Conservation (phyloP, 2,797 vertebrate genomes). For the Vultur gryphus region DNA sequence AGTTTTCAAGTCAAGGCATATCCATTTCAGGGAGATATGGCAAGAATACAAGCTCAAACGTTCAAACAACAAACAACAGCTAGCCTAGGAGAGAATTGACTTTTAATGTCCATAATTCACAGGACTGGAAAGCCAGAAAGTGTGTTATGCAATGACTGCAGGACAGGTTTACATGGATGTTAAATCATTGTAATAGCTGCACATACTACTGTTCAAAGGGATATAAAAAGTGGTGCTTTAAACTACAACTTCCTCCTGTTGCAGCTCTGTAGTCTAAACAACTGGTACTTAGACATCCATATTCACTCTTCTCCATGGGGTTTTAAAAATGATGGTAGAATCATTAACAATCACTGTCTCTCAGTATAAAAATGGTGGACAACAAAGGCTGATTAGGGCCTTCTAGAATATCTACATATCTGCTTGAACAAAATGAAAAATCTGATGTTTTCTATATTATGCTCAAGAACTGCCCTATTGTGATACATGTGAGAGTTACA, state of each 20-base stretch:
- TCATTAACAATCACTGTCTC: background rate
- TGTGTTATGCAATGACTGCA: background rate
- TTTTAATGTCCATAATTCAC: background rate
- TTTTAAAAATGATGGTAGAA: background rate
- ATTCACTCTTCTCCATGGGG: background rate
- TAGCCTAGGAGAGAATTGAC: background rate
- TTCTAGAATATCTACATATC: background rate
- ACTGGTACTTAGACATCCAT: background rate
- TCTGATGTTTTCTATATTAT: background rate
- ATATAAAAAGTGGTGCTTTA: background rate
- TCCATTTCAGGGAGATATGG: background rate
- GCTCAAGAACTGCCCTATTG: background rate
- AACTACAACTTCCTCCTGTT: background rate
- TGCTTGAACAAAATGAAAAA: background rate
- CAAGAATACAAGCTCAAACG: background rate
- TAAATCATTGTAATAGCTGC: slow-evolving; percentile 7
- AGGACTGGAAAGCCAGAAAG: background rate
- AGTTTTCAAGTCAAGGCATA: background rate
- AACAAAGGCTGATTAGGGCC: background rate
- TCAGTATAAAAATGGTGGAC: background rate
- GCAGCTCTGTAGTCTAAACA: background rate
- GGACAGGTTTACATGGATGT: background rate
- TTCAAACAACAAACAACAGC: background rate
- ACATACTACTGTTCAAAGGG: background rate
- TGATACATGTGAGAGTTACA: background rate